Conservation (phyloP, 1,140 invertebrate species). For the Proales similis region DNA sequence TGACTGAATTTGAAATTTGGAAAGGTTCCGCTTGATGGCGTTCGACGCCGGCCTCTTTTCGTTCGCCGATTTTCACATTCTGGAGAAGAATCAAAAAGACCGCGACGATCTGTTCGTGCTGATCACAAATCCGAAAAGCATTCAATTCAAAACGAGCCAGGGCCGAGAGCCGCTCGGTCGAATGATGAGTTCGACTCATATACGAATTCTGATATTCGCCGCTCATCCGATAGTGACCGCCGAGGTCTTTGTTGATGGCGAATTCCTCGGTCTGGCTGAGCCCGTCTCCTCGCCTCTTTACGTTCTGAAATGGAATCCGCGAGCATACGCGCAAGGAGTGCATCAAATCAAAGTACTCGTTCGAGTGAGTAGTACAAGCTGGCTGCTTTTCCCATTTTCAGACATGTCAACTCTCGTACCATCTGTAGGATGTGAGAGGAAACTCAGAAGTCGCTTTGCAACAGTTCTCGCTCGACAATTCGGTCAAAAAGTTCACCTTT, state of each 20-base stretch:
- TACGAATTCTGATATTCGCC: slow-evolving; percentile 64
- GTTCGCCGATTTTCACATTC: slow-evolving; percentile 71
- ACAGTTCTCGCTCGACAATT: slow-evolving; percentile 69
- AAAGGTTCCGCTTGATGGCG: slow-evolving; percentile 68
- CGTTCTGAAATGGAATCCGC: slow-evolving; percentile 64
- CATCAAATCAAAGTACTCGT: slow-evolving; percentile 58
- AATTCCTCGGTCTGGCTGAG: slow-evolving; percentile 59
- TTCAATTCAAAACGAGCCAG: slow-evolving; percentile 62
- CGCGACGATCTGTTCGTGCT: slow-evolving; percentile 71
- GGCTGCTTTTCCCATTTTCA: not conserved
- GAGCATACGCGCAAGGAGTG: slow-evolving; percentile 60
- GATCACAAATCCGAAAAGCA: slow-evolving; percentile 80
- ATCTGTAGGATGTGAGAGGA: slow-evolving; percentile 60
- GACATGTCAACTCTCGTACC: slow-evolving; percentile 10
- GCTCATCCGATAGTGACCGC: slow-evolving; percentile 60
- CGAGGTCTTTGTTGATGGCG: slow-evolving; percentile 59
- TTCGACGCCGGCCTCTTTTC: slow-evolving; percentile 81
- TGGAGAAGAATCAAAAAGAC: slow-evolving; percentile 47
- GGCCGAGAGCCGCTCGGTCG: slow-evolving; percentile 64
- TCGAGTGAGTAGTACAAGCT: slow-evolving; percentile 38
- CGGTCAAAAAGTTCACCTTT: slow-evolving; percentile 61
- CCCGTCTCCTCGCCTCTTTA: slow-evolving; percentile 70
- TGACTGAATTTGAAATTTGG: slow-evolving; percentile 41
- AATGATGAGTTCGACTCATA: slow-evolving; percentile 67
- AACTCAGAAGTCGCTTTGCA: slow-evolving; percentile 60